Base-by-base conservation (phyloP, 2,113 vertebrate species). In the Notothenia coriiceps region DNA sequence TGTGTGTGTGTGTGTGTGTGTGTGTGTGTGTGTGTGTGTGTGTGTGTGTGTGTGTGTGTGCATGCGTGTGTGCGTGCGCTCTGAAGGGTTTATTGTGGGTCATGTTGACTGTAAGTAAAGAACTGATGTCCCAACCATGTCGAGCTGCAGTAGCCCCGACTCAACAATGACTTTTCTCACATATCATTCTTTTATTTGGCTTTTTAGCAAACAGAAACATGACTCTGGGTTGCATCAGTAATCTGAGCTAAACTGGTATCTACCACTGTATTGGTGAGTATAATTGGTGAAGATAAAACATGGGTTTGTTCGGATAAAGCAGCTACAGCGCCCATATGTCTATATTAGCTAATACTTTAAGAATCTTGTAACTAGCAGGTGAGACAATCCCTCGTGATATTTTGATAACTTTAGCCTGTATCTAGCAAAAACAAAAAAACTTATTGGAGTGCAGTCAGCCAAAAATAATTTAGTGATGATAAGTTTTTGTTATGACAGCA, bases 31-130 rank as follows among this genome's bases (percentile, higher is more conserved):
- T 55, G 62, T 52, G 5, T 47, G 65, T 55, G 74, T 57, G 66
- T 22, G 22, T 22, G 22, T 22, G 22, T 22, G 22, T 52, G 55
- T 55, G 62, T 52, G 5, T 47, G 65, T 55, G 74, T 57, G 66
- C 22, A 22, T 40, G 68, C 59, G 33, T 50, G 60, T 6, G 35
- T 59, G 78, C 50, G 33, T 33, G 66, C n/a, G 35, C 35, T 40
- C 35, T 29, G 25, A 54, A 74, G 47, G 54, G 47, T 65, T 79
- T 77, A 29, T 8, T 40, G 35, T 67, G 67, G 54, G 67, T 86
- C 50, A 73, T 51, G 74, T 65, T 88, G 62, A 46, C 55, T 46
- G 47, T 56, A 61, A 22, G 59, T 14, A 83, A 17, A 40, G 47
- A 59, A 44, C 25, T 20, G 17, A 64, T 51, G 51, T 57, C 40